A percentile compares a stretch with the other conserved stretches of the same genome.
Evolutionary conservation across 2,113 vertebrate species (phyloP).

Genomic region (Notiomystis cincta): DNA sequence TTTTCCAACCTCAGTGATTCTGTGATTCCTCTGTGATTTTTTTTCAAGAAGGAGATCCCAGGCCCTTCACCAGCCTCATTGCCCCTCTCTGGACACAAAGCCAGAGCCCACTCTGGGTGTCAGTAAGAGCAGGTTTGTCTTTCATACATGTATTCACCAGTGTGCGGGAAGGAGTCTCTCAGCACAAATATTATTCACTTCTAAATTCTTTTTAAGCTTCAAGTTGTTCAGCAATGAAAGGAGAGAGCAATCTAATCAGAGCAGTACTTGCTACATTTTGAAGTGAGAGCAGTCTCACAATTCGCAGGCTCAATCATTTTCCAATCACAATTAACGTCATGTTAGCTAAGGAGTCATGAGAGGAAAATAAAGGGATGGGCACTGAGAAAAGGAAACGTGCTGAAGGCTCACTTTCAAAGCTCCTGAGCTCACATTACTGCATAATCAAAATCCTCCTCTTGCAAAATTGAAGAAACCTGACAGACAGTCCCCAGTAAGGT

Average conservation of each 20-base stretch:
- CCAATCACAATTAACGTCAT: background rate
- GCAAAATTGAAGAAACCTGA: background rate
- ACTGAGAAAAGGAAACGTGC: background rate
- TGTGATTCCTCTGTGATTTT: background rate
- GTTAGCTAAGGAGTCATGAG: background rate
- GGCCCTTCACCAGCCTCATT: background rate
- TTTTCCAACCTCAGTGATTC: rapidly evolving
- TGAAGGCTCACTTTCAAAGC: background rate
- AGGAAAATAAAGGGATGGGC: background rate
- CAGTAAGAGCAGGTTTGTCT: background rate
- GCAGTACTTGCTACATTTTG: background rate
- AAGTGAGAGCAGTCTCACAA: background rate
- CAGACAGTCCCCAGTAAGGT: rapidly evolving
- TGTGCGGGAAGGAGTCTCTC: background rate
- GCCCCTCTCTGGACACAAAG: background rate
- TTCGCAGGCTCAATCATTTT: background rate
- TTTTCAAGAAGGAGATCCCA: too few relatives aligned
- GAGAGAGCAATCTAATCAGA: conserved; percentile 1
- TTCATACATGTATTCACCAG: background rate
- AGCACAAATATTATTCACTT: background rate
- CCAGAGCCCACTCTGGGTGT: background rate
- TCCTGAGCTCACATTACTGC: background rate
- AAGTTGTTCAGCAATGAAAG: background rate
- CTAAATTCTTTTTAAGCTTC: background rate
- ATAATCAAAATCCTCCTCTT: background rate